Conservation (phyloP, 1,140 invertebrate species). For the Pemphigus obesinymphae region DNA sequence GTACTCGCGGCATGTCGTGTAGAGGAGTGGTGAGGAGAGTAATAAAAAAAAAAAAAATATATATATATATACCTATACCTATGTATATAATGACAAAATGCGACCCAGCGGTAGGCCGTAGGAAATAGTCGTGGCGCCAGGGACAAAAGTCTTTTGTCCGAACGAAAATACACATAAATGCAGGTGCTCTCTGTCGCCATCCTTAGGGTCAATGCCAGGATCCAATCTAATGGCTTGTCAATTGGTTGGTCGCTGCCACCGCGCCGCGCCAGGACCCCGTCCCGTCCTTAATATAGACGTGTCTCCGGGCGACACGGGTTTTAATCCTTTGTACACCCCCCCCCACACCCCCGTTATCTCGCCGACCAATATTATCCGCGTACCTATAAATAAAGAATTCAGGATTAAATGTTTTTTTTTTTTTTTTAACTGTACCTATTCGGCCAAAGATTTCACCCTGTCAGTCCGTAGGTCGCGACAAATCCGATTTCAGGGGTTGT, state of each 20-base stretch:
- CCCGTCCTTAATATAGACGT: neutral
- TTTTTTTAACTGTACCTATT: neutral
- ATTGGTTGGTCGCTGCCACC: conserved; percentile 15
- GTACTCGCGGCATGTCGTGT: too few relatives aligned
- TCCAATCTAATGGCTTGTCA: conserved; percentile 38
- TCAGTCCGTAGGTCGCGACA: neutral
- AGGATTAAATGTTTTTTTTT: neutral
- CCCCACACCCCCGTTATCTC: neutral
- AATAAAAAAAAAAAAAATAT: neutral
- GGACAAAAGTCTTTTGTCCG: conserved; percentile 37
- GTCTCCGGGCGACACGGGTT: neutral
- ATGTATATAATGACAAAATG: neutral
- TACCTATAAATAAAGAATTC: neutral
- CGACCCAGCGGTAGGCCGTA: conserved; percentile 18
- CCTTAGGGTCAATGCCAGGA: conserved; percentile 9
- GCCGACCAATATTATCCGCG: neutral
- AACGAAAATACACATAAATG: conserved; percentile 19
- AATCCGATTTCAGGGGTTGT: conserved; percentile 33
- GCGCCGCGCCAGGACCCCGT: neutral
- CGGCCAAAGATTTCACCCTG: neutral
- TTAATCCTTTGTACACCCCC: conserved; percentile 24
- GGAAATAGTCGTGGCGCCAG: conserved; percentile 29
- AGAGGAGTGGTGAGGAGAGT: too few relatives aligned
- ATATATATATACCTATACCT: neutral
- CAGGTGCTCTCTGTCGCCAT: conserved; percentile 21